Conservation (phyloP, 2,113 vertebrate genomes). For the Pseudolaguvia tuberculata region DNA sequence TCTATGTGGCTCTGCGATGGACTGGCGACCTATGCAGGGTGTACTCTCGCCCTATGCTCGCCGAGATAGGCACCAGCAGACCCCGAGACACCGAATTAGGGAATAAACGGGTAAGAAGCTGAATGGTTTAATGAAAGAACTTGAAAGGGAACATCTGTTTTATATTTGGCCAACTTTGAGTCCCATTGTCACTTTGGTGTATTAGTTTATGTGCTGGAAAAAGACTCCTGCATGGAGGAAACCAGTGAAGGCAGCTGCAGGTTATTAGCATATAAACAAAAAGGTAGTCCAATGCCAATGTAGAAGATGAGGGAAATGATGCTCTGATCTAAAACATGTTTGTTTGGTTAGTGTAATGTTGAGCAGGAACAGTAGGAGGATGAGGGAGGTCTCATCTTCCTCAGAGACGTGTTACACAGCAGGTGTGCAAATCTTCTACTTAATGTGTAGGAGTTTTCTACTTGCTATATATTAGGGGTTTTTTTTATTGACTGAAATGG, state of each 20-base stretch:
- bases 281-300: background rate
- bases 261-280: conserved; percentile 16
- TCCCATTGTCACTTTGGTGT: no score
- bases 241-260: conserved; percentile 9
- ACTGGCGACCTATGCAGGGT: no score
- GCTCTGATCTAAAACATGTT: background rate
- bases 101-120: no score
- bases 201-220: background rate
- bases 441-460: background rate
- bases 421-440: background rate
- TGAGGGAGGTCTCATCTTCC: conserved; percentile 5
- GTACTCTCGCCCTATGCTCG: no score
- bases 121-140: no score
- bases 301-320: background rate
- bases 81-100: no score
- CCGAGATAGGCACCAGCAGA: no score
- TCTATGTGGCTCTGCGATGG: no score
- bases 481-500: no score
- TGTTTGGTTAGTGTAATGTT: background rate
- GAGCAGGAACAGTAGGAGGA: background rate
- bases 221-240: background rate
- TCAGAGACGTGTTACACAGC: background rate
- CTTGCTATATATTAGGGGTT: background rate
- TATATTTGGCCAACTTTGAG: no score
- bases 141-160: no score